Percentiles rank a stretch among this genome's conserved stretches.
phyloP scores from a whole-genome alignment of 30 jellyfish, hydroid and myxozoan genomes.

The Pseudorhiza aurosa region DNA sequence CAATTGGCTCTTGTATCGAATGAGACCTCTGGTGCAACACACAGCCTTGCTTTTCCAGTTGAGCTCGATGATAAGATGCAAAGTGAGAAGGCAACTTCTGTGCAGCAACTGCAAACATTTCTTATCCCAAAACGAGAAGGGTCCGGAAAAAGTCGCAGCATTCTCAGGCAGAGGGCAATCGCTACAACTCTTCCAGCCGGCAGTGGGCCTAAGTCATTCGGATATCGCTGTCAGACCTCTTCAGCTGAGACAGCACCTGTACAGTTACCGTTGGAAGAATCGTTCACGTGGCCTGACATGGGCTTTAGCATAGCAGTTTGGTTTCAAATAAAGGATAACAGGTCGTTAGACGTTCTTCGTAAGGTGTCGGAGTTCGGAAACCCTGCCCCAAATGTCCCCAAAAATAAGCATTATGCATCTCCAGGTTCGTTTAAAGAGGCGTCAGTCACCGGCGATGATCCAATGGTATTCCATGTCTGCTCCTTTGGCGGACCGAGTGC shows the following conservation, averaged over 20 bases:
- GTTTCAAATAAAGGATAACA: slow-evolving; percentile 70
- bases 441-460: slow-evolving; percentile 20
- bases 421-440: slow-evolving; percentile 5
- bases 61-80: slow-evolving; percentile 32
- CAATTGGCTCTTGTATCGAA: slow-evolving; percentile 70
- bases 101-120: slow-evolving; percentile 75
- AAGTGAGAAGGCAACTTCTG: slow-evolving; percentile 28
- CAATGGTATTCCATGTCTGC: slow-evolving; percentile 68
- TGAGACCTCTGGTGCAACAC: slow-evolving; percentile 63
- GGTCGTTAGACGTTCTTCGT: neutral
- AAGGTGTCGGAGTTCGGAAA: neutral
- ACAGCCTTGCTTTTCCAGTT: slow-evolving; percentile 70
- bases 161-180: slow-evolving; percentile 41
- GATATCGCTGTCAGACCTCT: slow-evolving; percentile 62
- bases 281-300: slow-evolving; percentile 91
- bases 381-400: neutral
- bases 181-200: slow-evolving; percentile 36
- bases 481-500: slow-evolving; percentile 92
- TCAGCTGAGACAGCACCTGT: slow-evolving; percentile 82
- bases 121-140: slow-evolving; percentile 68
- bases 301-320: slow-evolving; percentile 89
- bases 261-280: slow-evolving; percentile 82
- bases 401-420: neutral
- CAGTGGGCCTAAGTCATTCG: slow-evolving; percentile 51
- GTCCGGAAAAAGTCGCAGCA: slow-evolving; percentile 41